phyloP scores from a whole-genome alignment of 2,113 vertebrate species.

The Rhinoderma darwinii region DNA sequence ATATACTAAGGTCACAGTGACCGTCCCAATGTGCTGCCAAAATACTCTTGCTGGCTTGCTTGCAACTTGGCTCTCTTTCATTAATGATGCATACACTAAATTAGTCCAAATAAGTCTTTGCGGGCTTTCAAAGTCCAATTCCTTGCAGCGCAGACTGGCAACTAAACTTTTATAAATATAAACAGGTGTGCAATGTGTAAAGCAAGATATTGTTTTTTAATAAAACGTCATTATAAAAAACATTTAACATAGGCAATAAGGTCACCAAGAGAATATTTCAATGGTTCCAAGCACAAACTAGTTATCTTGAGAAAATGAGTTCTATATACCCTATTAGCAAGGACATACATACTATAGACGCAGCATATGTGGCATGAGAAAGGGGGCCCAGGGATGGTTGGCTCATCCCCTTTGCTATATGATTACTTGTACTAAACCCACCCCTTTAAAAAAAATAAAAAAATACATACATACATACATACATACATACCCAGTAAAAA shows the following conservation, averaged over 20 bases:
- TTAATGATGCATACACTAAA: conserved; percentile 52
- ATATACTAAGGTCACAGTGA: conserved; percentile 69
- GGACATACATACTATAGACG: too few species aligned
- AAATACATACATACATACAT: too few species aligned
- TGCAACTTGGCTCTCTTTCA: conserved; percentile 62
- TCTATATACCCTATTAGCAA: too few species aligned
- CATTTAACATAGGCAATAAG: not conserved
- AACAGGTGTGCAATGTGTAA: conserved; percentile 72
- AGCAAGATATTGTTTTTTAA: conserved; percentile 63
- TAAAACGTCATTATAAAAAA: not conserved
- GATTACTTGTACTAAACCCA: too few species aligned
- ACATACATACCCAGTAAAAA: too few species aligned
- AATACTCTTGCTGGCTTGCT: conserved; percentile 65
- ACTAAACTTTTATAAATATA: conserved; percentile 73
- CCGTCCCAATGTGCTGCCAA: conserved; percentile 66
- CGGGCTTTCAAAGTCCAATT: conserved; percentile 60
- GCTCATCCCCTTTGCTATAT: too few species aligned
- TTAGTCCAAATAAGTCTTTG: conserved; percentile 52
- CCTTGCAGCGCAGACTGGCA: conserved; percentile 66
- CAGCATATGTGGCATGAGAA: too few species aligned
- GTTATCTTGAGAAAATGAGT: too few species aligned
- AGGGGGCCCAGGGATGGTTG: too few species aligned
- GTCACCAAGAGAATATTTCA: not conserved
- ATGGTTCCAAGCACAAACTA: not conserved
- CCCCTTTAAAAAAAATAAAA: too few species aligned